Percentiles rank a stretch among this genome's conserved stretches.
Conservation (phyloP, 2,113 vertebrate species). For the Pseudopodoces humilis region DNA sequence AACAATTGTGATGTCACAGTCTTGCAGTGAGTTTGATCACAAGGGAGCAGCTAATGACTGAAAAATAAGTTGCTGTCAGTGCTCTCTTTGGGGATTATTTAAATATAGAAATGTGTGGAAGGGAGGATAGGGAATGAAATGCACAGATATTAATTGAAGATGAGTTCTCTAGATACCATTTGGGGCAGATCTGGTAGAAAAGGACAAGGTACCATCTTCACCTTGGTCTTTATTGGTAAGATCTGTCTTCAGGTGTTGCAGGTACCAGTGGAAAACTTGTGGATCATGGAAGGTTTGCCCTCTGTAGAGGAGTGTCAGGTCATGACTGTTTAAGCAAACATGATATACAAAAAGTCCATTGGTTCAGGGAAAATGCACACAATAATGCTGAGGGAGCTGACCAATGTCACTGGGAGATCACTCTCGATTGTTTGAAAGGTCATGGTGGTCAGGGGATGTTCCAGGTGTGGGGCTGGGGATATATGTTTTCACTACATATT, state of each 20-base stretch:
- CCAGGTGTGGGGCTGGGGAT: background rate
- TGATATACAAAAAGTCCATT: background rate
- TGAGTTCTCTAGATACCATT: background rate
- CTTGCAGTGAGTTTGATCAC: background rate
- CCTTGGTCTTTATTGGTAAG: background rate
- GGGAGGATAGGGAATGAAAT: background rate
- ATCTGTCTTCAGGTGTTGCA: background rate
- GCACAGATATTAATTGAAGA: background rate
- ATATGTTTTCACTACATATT: background rate
- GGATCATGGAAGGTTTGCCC: background rate
- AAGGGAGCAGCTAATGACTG: background rate
- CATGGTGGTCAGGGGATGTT: background rate
- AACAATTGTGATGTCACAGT: background rate
- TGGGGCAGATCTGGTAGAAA: background rate
- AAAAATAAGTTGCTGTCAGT: background rate
- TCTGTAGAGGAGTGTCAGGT: background rate
- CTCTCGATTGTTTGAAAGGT: background rate
- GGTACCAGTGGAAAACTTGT: background rate
- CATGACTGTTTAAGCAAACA: background rate
- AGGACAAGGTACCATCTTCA: background rate
- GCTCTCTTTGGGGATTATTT: background rate
- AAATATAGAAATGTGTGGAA: background rate
- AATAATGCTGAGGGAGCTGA: background rate
- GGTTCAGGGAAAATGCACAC: background rate
- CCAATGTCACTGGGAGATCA: fast-evolving